These are phyloP conservation scores for Erynnis tages DNA, from an alignment of 2,888 invertebrate species.

Conservation along the genomic window DNA sequence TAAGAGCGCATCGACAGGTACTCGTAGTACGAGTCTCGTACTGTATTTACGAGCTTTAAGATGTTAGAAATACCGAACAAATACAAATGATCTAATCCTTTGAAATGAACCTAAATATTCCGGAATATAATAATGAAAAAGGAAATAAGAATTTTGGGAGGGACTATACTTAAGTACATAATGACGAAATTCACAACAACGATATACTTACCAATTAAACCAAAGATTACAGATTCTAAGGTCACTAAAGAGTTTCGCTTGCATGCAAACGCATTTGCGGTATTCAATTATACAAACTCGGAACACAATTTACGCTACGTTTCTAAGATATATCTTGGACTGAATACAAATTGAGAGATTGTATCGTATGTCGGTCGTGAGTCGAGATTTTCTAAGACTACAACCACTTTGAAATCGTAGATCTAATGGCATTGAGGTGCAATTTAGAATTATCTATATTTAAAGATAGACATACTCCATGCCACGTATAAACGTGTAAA, in stretches of 20 bases:
- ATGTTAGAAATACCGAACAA: too few relatives aligned
- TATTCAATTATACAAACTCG: slow-evolving; percentile 11
- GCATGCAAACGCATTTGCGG: background rate
- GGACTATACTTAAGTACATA: too few relatives aligned
- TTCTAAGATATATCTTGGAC: slow-evolving; percentile 11
- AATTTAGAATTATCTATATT: background rate
- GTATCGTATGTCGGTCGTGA: slow-evolving; percentile 16
- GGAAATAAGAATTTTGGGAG: too few relatives aligned
- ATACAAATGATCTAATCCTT: too few relatives aligned
- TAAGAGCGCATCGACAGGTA: too few relatives aligned
- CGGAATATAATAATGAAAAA: too few relatives aligned
- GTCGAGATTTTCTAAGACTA: slow-evolving; percentile 1
- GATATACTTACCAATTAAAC: background rate
- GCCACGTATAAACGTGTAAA: background rate
- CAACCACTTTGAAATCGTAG: background rate
- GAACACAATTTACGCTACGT: slow-evolving; percentile 10
- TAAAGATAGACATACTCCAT: background rate
- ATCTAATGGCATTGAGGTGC: background rate
- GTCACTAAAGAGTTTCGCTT: background rate
- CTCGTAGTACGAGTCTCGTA: too few relatives aligned
- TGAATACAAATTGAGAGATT: slow-evolving; percentile 21
- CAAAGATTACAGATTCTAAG: background rate
- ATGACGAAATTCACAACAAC: background rate
- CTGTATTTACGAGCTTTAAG: too few relatives aligned
- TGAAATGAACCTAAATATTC: too few relatives aligned